Evolutionary conservation across 2,113 vertebrate species (phyloP).

Genomic region (Prunella fulvescens): DNA sequence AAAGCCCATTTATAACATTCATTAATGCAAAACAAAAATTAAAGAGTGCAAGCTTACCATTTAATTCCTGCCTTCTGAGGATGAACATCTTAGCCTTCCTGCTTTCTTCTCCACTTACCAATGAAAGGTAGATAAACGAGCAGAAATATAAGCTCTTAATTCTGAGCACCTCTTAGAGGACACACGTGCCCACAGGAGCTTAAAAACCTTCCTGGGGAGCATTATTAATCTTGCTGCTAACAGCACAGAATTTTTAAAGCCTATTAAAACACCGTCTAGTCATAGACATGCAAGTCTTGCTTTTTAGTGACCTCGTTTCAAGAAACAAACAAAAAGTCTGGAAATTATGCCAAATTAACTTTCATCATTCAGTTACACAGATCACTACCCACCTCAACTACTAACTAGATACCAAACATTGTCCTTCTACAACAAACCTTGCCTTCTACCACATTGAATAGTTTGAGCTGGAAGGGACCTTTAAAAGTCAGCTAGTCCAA

Average conservation of each 20-base stretch:
- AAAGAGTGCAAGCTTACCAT: background rate
- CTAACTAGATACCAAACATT: background rate
- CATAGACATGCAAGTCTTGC: background rate
- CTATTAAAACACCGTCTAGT: background rate
- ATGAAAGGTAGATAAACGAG: background rate
- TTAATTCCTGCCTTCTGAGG: background rate
- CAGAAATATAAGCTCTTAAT: conserved; percentile 31
- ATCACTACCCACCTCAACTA: background rate
- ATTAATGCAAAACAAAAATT: conserved; percentile 1
- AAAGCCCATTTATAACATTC: background rate
- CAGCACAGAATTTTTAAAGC: conserved; percentile 1
- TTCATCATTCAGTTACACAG: background rate
- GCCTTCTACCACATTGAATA: background rate
- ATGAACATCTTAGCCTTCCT: background rate
- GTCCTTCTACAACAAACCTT: background rate
- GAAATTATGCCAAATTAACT: background rate
- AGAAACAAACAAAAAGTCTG: conserved; percentile 1
- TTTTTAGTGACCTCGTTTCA: background rate
- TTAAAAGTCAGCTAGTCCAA: background rate
- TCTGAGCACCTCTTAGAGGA: conserved; percentile 7
- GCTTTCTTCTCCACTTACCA: background rate
- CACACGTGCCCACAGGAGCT: background rate
- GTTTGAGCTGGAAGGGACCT: background rate
- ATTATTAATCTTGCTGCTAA: background rate
- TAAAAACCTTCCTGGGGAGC: background rate